Evolutionary conservation across 2,797 vertebrate species (phyloP).

Genomic region (Gallinago solitaria): DNA sequence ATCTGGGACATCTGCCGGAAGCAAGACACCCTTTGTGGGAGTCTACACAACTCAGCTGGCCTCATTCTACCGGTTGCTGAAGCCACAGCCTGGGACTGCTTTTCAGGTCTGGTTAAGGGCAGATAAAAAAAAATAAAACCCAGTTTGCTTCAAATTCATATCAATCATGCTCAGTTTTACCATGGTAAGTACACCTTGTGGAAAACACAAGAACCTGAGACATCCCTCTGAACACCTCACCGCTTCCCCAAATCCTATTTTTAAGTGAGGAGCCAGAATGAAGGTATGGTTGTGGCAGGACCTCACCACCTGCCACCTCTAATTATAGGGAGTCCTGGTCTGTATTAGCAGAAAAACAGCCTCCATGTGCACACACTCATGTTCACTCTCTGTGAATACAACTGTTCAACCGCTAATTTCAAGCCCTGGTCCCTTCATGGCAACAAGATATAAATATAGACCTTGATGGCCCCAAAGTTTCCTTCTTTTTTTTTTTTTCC

Average conservation of each 20-base stretch:
- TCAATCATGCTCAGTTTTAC: slow-evolving; percentile 69
- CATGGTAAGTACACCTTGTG: slow-evolving; percentile 46
- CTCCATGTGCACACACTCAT: background rate
- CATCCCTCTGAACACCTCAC: background rate
- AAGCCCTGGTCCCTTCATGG: slow-evolving; percentile 7
- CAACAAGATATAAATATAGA: slow-evolving; percentile 26
- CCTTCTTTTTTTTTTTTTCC: background rate
- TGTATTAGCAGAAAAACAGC: background rate
- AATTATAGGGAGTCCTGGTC: slow-evolving; percentile 62
- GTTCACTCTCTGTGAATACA: background rate
- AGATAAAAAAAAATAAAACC: slow-evolving; percentile 14
- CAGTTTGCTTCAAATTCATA: slow-evolving; percentile 67
- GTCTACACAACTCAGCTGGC: slow-evolving; percentile 82
- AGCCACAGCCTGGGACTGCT: slow-evolving; percentile 84
- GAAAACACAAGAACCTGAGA: slow-evolving; percentile 68
- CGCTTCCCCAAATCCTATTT: slow-evolving; percentile 64
- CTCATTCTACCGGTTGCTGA: slow-evolving; percentile 72
- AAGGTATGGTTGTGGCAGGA: slow-evolving; percentile 47
- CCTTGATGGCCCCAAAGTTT: background rate
- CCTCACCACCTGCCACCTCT: slow-evolving; percentile 62
- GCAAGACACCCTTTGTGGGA: slow-evolving; percentile 88
- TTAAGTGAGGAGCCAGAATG: background rate
- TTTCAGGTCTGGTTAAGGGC: slow-evolving; percentile 75
- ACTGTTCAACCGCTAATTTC: slow-evolving; percentile 56
- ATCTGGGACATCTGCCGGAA: slow-evolving; percentile 93